Conservation (phyloP, 2,888 invertebrate genomes). For the Sympetrum striolatum region DNA sequence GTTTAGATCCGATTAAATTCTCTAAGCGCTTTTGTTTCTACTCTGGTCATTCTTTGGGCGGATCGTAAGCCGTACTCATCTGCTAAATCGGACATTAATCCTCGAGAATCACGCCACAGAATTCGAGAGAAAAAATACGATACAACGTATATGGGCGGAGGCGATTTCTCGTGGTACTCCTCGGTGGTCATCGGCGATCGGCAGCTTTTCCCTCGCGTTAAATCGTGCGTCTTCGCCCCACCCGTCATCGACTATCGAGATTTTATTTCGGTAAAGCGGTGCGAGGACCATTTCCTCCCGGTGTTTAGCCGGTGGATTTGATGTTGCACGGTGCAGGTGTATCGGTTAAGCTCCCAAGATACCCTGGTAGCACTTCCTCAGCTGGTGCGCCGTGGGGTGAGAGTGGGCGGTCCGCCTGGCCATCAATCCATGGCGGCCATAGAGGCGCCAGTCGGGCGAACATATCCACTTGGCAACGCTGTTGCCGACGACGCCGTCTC, state of each 20-base stretch:
- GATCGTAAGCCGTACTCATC: too few relatives aligned
- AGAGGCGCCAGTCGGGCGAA: slow-evolving; percentile 34
- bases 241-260: not conserved
- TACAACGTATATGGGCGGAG: too few relatives aligned
- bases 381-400: not conserved
- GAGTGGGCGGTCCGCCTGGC: slow-evolving; percentile 4
- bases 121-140: too few relatives aligned
- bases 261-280: not conserved
- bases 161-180: too few relatives aligned
- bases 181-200: too few relatives aligned
- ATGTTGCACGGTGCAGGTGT: not conserved
- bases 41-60: too few relatives aligned
- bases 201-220: too few relatives aligned
- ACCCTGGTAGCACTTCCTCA: slow-evolving; percentile 2
- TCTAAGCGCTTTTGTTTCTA: too few relatives aligned
- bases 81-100: too few relatives aligned
- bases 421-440: slow-evolving; percentile 29
- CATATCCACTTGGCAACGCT: slow-evolving; percentile 10
- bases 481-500: slow-evolving; percentile 21
- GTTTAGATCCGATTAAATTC: too few relatives aligned
- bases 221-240: not conserved
- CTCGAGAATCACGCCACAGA: too few relatives aligned
- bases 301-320: not conserved
- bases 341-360: not conserved
- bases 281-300: not conserved